Evolutionary conservation across 1,140 invertebrate genomes (phyloP).

Genomic region (Eupristina koningsbergeri): DNA sequence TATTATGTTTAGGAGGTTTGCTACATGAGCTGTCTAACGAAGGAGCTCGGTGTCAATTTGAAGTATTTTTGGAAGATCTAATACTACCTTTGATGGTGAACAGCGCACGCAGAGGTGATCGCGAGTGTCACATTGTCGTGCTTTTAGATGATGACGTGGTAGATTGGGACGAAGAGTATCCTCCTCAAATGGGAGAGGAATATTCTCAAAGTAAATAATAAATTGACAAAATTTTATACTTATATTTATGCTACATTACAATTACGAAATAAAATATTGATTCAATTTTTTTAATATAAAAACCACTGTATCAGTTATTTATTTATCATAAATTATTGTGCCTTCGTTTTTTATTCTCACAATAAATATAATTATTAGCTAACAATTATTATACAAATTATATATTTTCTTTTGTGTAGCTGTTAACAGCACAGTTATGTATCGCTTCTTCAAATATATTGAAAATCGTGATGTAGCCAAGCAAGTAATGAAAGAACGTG

Average conservation of each 20-base stretch:
- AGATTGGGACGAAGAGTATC: slow-evolving; percentile 99
- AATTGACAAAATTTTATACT: background rate
- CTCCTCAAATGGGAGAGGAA: slow-evolving; percentile 98
- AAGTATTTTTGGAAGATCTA: slow-evolving; percentile 94
- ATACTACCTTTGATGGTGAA: slow-evolving; percentile 97
- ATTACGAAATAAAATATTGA: too few relatives aligned
- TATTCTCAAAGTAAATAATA: slow-evolving; percentile 89
- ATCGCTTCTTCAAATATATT: slow-evolving; percentile 99
- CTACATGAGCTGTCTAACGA: slow-evolving; percentile 99
- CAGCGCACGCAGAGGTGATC: slow-evolving; percentile 90
- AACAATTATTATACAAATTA: background rate
- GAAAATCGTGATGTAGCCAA: slow-evolving; percentile 99
- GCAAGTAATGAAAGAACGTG: slow-evolving; percentile 97
- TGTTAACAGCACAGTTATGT: slow-evolving; percentile 92
- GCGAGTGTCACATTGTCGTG: slow-evolving; percentile 95
- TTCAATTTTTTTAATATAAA: too few relatives aligned
- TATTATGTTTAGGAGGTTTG: slow-evolving; percentile 83
- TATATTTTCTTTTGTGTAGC: slow-evolving; percentile 70
- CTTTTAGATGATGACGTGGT: slow-evolving; percentile 95
- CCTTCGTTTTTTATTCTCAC: too few relatives aligned
- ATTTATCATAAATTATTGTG: too few relatives aligned
- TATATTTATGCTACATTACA: too few relatives aligned
- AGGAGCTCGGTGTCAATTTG: slow-evolving; percentile 96
- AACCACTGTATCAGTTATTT: too few relatives aligned
- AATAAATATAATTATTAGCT: background rate